phyloP scores from a whole-genome alignment of 2,797 vertebrate genomes.

The Trematomus bernacchii region DNA sequence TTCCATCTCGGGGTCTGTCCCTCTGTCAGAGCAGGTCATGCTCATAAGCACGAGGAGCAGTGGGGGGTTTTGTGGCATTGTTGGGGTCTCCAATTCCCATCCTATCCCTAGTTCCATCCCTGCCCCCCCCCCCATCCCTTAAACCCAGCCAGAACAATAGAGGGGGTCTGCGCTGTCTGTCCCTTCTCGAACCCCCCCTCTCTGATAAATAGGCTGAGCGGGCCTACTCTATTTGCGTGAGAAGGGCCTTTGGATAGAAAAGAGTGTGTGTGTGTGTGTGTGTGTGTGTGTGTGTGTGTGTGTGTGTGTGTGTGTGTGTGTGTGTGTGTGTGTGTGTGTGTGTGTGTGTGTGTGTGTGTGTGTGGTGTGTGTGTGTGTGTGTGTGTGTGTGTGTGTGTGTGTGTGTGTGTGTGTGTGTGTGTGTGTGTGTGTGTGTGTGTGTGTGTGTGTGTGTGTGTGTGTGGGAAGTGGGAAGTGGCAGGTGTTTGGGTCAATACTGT shows the following conservation, averaged over 20 bases:
- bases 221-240: constrained; percentile 74
- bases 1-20: constrained; percentile 32
- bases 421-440: too few relatives aligned
- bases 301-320: constrained; percentile 48
- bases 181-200: constrained; percentile 59
- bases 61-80: constrained; percentile 76
- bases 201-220: constrained; percentile 72
- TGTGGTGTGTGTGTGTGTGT: too few relatives aligned
- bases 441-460: too few relatives aligned
- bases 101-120: constrained; percentile 65
- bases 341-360: too few relatives aligned
- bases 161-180: constrained; percentile 72
- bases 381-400: too few relatives aligned
- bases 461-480: too few relatives aligned
- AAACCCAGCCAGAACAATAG: constrained; percentile 80
- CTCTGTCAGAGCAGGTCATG: constrained; percentile 79
- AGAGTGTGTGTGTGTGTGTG: constrained; percentile 52
- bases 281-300: constrained; percentile 48
- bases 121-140: constrained; percentile 57
- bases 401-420: too few relatives aligned
- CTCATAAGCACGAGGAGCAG: constrained; percentile 75
- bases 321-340: constrained; percentile 26
- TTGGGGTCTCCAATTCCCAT: constrained; percentile 78
- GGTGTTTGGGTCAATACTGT: constrained; percentile 81
- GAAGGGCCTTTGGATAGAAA: constrained; percentile 72